Evolutionary conservation across 2,888 invertebrate genomes (phyloP).

Genomic region (Heliothis peltigera): DNA sequence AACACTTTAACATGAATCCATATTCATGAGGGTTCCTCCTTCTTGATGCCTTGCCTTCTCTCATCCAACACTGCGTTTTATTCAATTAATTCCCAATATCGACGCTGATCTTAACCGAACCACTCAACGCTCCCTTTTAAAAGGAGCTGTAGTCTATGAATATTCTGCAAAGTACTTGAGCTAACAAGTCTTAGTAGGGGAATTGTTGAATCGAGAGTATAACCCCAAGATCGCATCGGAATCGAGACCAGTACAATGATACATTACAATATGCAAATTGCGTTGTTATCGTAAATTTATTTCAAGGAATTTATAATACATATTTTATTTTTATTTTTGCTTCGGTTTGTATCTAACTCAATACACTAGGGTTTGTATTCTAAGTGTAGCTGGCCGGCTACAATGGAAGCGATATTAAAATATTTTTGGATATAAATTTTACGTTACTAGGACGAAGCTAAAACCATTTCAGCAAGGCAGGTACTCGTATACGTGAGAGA

Average conservation of each 20-base stretch:
- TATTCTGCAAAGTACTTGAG: slow-evolving; percentile 68
- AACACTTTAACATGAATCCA: slow-evolving; percentile 80
- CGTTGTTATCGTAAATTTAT: slow-evolving; percentile 43
- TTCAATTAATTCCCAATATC: slow-evolving; percentile 87
- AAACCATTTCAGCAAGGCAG: slow-evolving; percentile 21
- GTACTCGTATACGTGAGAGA: slow-evolving; percentile 6
- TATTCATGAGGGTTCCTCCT: slow-evolving; percentile 79
- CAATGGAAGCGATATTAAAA: slow-evolving; percentile 25
- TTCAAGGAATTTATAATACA: slow-evolving; percentile 32
- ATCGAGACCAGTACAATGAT: slow-evolving; percentile 26
- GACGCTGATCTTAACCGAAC: slow-evolving; percentile 66
- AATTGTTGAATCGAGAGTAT: slow-evolving; percentile 45
- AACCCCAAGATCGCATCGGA: slow-evolving; percentile 49
- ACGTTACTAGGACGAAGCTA: slow-evolving; percentile 10
- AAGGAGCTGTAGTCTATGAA: slow-evolving; percentile 69
- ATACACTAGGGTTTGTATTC: slow-evolving; percentile 27
- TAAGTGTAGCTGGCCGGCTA: slow-evolving; percentile 5
- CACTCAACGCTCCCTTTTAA: slow-evolving; percentile 65
- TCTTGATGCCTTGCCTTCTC: slow-evolving; percentile 63
- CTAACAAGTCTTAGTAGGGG: slow-evolving; percentile 62
- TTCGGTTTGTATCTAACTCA: slow-evolving; percentile 27
- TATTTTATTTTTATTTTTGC: slow-evolving; percentile 44
- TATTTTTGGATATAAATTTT: slow-evolving; percentile 26
- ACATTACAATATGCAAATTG: slow-evolving; percentile 54
- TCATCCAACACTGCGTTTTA: slow-evolving; percentile 80